phyloP scores from a whole-genome alignment of 2,888 invertebrate species.

The Euzetes globulus region DNA sequence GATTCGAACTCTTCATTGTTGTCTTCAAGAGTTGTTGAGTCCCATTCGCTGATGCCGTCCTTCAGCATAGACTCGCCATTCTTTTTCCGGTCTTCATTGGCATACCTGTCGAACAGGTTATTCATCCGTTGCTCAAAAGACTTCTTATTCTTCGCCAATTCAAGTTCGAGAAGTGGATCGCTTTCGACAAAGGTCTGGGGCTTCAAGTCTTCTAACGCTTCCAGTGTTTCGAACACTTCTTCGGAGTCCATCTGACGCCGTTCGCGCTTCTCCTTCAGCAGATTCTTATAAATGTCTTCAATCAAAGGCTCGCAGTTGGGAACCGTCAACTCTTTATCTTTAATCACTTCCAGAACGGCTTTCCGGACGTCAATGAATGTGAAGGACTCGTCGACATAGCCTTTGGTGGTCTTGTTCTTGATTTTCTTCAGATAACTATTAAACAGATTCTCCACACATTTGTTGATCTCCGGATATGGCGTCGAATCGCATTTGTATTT shows the following conservation, averaged over 20 bases:
- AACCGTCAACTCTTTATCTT: neutral
- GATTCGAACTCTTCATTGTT: constrained; percentile 8
- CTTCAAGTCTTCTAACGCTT: neutral
- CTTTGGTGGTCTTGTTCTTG: neutral
- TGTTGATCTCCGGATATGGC: neutral
- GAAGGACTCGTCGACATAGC: constrained; percentile 18
- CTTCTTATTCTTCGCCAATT: neutral
- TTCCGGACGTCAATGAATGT: constrained; percentile 15
- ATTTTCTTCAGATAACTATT: neutral
- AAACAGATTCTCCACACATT: neutral
- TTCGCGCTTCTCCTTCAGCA: neutral
- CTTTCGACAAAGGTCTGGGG: neutral
- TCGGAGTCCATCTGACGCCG: neutral
- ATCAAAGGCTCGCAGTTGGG: neutral
- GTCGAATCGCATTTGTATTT: neutral
- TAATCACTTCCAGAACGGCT: neutral
- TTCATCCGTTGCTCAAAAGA: neutral
- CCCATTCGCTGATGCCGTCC: neutral
- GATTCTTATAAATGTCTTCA: neutral
- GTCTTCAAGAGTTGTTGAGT: neutral
- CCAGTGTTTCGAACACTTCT: neutral
- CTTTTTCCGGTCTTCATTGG: neutral
- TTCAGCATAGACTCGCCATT: neutral
- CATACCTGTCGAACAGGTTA: neutral
- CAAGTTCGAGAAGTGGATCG: neutral